A percentile compares a stretch with the other conserved stretches of the same genome.
phyloP scores from a whole-genome alignment of 1,140 invertebrate species.

The Pollicipes pollicipes region DNA sequence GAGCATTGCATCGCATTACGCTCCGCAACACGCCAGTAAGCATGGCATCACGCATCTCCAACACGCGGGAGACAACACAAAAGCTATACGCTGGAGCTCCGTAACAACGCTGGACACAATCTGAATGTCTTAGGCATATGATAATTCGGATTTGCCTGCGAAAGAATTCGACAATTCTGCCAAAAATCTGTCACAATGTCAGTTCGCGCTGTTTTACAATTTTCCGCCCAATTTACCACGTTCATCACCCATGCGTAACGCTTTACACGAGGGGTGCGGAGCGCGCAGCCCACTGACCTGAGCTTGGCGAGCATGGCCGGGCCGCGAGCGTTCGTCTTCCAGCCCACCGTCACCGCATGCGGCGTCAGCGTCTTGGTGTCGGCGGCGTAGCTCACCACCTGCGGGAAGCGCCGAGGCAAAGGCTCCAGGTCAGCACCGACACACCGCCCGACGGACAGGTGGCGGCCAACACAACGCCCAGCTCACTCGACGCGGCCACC shows the following conservation, averaged over 20 bases:
- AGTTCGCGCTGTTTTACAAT: background rate
- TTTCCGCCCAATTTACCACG: no score
- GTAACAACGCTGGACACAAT: background rate
- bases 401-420: no score
- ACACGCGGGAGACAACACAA: no score
- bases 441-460: background rate
- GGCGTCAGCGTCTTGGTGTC: background rate
- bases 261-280: no score
- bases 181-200: background rate
- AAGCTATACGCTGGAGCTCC: no score
- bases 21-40: no score
- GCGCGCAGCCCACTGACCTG: background rate
- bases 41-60: no score
- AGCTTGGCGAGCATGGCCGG: background rate
- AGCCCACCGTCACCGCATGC: background rate
- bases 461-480: background rate
- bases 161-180: background rate
- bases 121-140: background rate
- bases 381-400: background rate
- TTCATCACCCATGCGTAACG: no score
- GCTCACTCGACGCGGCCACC: no score
- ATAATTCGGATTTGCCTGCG: no score
- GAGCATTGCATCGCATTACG: no score
- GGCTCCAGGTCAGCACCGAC: no score
- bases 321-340: background rate